These are phyloP conservation scores for Masnerella sp. DNA, from an alignment of 2,888 invertebrate species.

Conservation along the genomic window DNA sequence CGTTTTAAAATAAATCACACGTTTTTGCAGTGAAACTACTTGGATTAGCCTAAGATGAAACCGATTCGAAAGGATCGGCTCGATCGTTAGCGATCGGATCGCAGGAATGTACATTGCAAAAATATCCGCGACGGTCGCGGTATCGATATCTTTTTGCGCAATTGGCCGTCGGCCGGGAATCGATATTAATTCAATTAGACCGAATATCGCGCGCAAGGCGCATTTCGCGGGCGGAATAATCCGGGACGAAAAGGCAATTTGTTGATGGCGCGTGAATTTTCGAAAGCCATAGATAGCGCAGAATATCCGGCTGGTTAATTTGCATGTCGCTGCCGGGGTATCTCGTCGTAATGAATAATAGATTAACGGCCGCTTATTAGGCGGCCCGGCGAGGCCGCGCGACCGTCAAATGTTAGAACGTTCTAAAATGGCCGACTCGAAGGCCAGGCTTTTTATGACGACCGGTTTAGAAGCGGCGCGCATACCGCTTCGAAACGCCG, in stretches of 20 bases:
- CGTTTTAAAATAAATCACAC: too few species aligned
- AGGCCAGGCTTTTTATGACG: slow-evolving; percentile 75
- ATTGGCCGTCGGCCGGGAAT: background rate
- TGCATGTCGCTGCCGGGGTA: slow-evolving; percentile 67
- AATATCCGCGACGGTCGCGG: background rate
- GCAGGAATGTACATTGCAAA: too few species aligned
- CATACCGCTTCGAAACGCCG: slow-evolving; percentile 56
- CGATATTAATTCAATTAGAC: background rate
- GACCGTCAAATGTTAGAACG: slow-evolving; percentile 75
- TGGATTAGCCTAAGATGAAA: too few species aligned
- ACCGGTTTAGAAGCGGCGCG: slow-evolving; percentile 75
- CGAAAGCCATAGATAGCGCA: slow-evolving; percentile 34
- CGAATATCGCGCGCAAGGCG: background rate
- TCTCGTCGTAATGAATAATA: slow-evolving; percentile 73
- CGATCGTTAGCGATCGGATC: background rate
- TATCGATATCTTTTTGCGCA: slow-evolving; percentile 6
- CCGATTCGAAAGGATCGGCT: too few species aligned
- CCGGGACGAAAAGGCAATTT: slow-evolving; percentile 10
- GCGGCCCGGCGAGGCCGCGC: slow-evolving; percentile 68
- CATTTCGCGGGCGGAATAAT: background rate
- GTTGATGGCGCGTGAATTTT: slow-evolving; percentile 25
- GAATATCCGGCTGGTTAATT: slow-evolving; percentile 63
- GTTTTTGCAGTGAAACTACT: too few species aligned
- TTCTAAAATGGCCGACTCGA: slow-evolving; percentile 76
- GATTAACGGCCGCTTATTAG: slow-evolving; percentile 75